Evolutionary conservation across 2,888 invertebrate genomes (phyloP).

Genomic region (Cinara cedri): DNA sequence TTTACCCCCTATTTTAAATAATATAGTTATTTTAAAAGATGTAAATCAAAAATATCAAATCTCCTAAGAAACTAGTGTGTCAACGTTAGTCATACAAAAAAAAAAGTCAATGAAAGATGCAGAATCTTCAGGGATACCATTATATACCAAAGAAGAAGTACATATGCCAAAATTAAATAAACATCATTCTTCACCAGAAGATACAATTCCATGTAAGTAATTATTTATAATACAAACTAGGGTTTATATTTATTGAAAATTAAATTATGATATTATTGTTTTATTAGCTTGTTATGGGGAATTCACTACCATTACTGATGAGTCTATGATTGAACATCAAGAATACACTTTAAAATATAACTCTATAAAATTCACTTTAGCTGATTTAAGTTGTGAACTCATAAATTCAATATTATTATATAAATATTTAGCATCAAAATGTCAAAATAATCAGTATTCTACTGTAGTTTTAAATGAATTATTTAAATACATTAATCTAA

Average conservation of each 20-base stretch:
- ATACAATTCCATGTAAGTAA: conserved; percentile 12
- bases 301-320: neutral
- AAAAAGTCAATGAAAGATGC: no score
- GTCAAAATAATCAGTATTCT: conserved; percentile 20
- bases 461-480: conserved; percentile 20
- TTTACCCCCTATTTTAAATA: conserved; percentile 3
- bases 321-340: neutral
- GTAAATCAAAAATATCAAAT: no score
- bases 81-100: no score
- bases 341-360: conserved; percentile 23
- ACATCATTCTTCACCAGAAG: neutral
- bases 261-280: conserved; percentile 6
- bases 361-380: neutral
- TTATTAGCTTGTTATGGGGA: neutral
- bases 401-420: conserved; percentile 22
- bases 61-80: no score
- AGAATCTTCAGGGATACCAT: no score
- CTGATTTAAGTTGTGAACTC: conserved; percentile 30
- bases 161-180: neutral
- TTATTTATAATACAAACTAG: no score
- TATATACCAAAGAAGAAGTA: no score
- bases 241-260: neutral
- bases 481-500: conserved; percentile 12
- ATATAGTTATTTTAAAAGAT: neutral
- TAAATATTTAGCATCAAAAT: conserved; percentile 16